Conservation (phyloP, 2,888 invertebrate genomes). For the Dynastes tityus region DNA sequence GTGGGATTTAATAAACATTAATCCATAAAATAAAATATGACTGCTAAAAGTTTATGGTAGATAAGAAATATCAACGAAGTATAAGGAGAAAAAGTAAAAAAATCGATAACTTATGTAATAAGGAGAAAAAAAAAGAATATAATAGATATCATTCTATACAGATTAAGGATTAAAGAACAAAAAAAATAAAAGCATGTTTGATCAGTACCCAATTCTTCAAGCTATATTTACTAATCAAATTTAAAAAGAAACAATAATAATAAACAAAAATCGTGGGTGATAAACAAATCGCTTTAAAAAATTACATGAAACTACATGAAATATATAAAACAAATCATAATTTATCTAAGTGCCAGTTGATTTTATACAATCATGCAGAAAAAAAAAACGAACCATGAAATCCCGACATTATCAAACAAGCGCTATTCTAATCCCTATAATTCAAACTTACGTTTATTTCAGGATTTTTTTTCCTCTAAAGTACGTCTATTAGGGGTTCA, state of each 20-base stretch:
- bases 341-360: not conserved
- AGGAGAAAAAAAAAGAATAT: no score
- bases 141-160: no score
- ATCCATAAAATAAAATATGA: not conserved
- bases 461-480: not conserved
- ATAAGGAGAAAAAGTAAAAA: not conserved
- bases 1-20: no score
- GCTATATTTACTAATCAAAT: not conserved
- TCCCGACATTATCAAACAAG: not conserved
- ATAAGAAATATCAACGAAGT: not conserved
- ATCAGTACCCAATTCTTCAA: not conserved
- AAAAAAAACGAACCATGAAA: not conserved
- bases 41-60: not conserved
- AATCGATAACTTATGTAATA: not conserved
- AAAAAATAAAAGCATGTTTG: not conserved
- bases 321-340: not conserved
- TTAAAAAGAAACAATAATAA: not conserved
- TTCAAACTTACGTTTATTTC: slow-evolving; percentile 26
- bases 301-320: not conserved
- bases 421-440: not conserved
- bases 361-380: not conserved
- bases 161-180: not conserved
- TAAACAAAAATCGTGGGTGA: not conserved
- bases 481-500: not conserved
- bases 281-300: not conserved